Base-by-base conservation (phyloP, 1,140 invertebrate species). In the Drosophila biarmipes region DNA sequence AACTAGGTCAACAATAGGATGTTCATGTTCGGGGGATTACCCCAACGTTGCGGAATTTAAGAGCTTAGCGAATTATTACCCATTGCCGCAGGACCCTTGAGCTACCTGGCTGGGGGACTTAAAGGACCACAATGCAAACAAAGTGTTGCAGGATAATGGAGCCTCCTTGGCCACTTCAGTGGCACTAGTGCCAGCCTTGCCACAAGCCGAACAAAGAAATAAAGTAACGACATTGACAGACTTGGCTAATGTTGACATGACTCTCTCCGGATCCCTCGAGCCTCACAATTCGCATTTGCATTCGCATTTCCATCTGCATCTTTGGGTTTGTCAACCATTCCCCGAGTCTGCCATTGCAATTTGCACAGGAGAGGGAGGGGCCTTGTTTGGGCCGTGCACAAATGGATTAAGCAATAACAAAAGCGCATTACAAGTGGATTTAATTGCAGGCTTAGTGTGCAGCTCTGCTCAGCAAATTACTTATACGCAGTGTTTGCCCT, bases 351-450 rank as follows among this genome's bases (percentile, higher is more conserved):
- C 64, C 63, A 51, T 68, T 73, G 53, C 68, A 51, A 61, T 59
- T 67, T 43, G 55, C 56, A 31, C 37, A 7, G 10, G 6, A 6
- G 42, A 15, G 14, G 14, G 15, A 3, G 14, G 45, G 21, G 21
- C 19, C 14, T 38, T 40, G 58, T 29, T 62, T 62, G 52, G 15
- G 31, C 42, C 61, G 35, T 49, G 72, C 38, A 64, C 49, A 74
- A 49, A 74, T 61, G 71, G 62, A 76, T 84, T 80, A 80, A 45
- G 76, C 58, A 53, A 80, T 61, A 74, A 62, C 80, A 82, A 74
- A 63, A 51, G 76, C 56, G 59, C 64, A 85, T 81, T 77, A 53
- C 68, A 61, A 62, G 51, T 45, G 51, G 77, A 64, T 57, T 80
- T 73, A 77, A 73, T 77, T 74, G 27, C 46, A 57, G 49, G 76